Evolutionary conservation across 2,797 vertebrate species (phyloP).

Genomic region (Enteromius thamalakanensis): DNA sequence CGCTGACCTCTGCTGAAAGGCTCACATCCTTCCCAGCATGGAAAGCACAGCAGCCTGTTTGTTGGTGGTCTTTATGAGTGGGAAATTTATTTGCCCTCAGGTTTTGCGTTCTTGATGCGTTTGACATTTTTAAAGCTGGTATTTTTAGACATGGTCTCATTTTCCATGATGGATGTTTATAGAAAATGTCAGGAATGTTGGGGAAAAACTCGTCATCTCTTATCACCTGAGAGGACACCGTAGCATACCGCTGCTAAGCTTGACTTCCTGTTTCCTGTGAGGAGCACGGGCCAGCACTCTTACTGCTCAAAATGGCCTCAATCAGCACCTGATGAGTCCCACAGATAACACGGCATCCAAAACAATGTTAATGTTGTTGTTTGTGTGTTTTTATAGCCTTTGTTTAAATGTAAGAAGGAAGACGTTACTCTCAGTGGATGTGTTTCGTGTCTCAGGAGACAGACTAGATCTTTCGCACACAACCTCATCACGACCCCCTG

Average conservation of each 20-base stretch:
- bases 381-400: conserved; percentile 50
- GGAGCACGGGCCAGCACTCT: conserved; percentile 74
- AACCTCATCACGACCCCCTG: conserved; percentile 13
- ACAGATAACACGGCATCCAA: conserved; percentile 64
- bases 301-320: conserved; percentile 71
- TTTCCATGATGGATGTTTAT: conserved; percentile 46
- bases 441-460: conserved; percentile 42
- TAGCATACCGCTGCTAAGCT: conserved; percentile 74
- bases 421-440: conserved; percentile 46
- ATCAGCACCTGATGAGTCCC: conserved; percentile 70
- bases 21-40: conserved; percentile 21
- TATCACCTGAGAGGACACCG: conserved; percentile 74
- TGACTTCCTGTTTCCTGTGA: conserved; percentile 82
- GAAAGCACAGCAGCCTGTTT: background rate
- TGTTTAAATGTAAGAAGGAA: conserved; percentile 45
- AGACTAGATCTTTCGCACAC: conserved; percentile 13
- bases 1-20: conserved; percentile 9
- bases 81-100: conserved; percentile 17
- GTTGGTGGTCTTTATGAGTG: conserved; percentile 26
- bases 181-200: conserved; percentile 60
- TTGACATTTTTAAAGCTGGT: conserved; percentile 18
- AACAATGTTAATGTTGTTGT: conserved; percentile 38
- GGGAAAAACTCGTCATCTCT: conserved; percentile 53
- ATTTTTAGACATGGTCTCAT: conserved; percentile 38
- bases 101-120: conserved; percentile 11